Base-by-base conservation (phyloP, 2,113 vertebrate genomes). In the Paedocypris sp. region DNA sequence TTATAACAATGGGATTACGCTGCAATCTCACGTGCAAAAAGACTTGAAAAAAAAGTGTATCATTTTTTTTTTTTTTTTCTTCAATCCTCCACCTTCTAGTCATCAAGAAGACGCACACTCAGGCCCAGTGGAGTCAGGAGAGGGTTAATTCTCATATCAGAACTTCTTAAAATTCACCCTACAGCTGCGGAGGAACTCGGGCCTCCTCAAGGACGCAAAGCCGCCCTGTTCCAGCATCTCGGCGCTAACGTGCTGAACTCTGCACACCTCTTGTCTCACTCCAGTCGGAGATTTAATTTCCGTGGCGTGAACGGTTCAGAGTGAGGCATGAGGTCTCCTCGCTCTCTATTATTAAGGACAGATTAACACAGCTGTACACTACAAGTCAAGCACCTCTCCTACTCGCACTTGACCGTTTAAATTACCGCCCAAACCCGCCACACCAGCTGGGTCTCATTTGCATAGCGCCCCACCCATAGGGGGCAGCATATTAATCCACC, bases 281-380 rank as follows among this genome's bases (percentile, higher is more conserved):
- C 67, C 28, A 67, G 48, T 71, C 75, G 60, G 23, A 62, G 79
- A 80, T 79, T 74, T 69, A 75, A 82, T 82, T 79, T 79, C 61
- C 61, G 80, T 80, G 73, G 66, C 57, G 52, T 77, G 78, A 79
- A 71, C 73, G 71, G 72, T 58, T 38, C n/a, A n/a, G n/a, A n/a
- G n/a, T n/a, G 78, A 79, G 72, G 76, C 88, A 92, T 88, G 87
- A 85, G 83, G 83, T 78, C 76, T 79, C 77, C 83, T 80, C 74
- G 73, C 82, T 78, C 80, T 79, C 85, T 87, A 88, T 88, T 92
- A 96, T 94, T 94, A 93, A 92, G 86, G 82, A 85, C 83, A 92
- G 89, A 94, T 93, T 90, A 91, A 89, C 93, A 92, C 90, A 95
- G 90, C 90, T 97, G 93, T 89, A 92, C 88, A 85, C 68, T 66